Evolutionary conservation across 2,888 invertebrate species (phyloP).

Genomic region (Lasioglossum lativentre): DNA sequence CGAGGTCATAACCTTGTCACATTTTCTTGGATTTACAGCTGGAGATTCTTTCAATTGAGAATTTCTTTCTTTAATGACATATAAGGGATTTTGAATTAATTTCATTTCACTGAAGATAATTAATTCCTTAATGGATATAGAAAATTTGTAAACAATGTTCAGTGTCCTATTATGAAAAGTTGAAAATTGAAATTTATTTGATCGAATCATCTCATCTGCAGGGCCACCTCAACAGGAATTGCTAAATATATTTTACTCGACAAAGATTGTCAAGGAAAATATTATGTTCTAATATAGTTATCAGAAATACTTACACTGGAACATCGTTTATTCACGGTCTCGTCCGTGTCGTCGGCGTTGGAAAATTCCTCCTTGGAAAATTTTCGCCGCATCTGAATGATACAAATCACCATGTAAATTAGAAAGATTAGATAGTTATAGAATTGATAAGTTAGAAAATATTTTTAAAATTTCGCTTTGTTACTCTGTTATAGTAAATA

Average conservation of each 20-base stretch:
- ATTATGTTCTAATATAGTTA: background rate
- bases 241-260: background rate
- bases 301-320: slow-evolving; percentile 78
- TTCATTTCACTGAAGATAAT: background rate
- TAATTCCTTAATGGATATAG: background rate
- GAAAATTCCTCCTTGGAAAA: slow-evolving; percentile 81
- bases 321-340: slow-evolving; percentile 80
- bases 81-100: background rate
- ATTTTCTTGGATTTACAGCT: background rate
- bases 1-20: too few species aligned
- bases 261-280: background rate
- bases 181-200: background rate
- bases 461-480: background rate
- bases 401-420: background rate
- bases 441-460: too few species aligned
- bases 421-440: background rate
- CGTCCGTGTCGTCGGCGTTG: slow-evolving; percentile 82
- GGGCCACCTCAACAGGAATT: background rate
- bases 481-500: too few species aligned
- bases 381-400: slow-evolving; percentile 75
- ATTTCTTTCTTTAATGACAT: background rate
- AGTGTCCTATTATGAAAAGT: too few species aligned
- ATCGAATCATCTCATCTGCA: background rate
- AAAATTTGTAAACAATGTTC: too few species aligned
- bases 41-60: background rate